Base-by-base conservation (phyloP, 2,888 invertebrate genomes). In the Linyphia triangularis region DNA sequence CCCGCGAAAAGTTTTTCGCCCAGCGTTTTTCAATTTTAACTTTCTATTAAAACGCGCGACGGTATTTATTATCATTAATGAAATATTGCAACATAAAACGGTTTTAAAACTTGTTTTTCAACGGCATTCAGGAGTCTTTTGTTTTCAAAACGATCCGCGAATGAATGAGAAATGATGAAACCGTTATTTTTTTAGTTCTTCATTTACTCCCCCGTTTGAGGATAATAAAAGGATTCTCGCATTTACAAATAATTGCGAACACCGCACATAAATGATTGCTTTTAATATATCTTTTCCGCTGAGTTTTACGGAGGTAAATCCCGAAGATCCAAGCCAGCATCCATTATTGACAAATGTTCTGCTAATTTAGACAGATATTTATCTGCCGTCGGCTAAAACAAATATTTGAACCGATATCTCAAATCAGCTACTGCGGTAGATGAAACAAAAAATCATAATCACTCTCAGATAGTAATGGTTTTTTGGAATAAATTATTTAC, bases 11-110 rank as follows among this genome's bases (percentile, higher is more conserved):
- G 81, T 88, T 88, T 88, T 88, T 88, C 81, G 81, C 81, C 75
- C 33, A 51, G 75, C 61, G 86, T 88, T 88, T 88, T 88, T 88
- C 86, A 88, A 88, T 88, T 88, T 88, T 81, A 88, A 88, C 81
- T 88, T 88, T 73, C 86, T 82, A 88, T 88, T 88, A 88, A 88
- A 88, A 81, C 63, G 28, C 65, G 86, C 86, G 86, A 88, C 86
- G 81, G 86, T 88, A 88, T 88, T 88, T 88, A 88, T 88, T 88
- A 88, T 88, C 81, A 88, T 88, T 88, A 88, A 88, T 88, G 86
- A 88, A 88, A 88, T 88, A 88, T 88, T 81, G 86, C 86, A 81
- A 81, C 86, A 88, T 88, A 88, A 88, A 88, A 88, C 86, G 86
- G 81, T 81, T 81, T 85, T 73, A 75, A 82, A 82, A 82, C 79